Conservation (phyloP, 2,113 vertebrate species). For the Phyllopteryx taeniolatus region DNA sequence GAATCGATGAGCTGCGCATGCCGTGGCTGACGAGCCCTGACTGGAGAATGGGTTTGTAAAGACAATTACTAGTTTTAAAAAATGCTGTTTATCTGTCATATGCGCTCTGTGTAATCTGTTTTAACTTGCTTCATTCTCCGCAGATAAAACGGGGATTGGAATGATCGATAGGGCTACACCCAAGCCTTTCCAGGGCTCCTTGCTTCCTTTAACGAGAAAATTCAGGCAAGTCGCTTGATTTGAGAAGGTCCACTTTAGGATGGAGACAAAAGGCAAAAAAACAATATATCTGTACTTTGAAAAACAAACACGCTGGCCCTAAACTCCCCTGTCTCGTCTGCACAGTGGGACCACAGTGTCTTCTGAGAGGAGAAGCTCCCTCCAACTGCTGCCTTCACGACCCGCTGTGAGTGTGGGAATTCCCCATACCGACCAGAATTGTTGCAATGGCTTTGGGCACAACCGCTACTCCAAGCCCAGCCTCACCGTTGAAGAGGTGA, state of each 20-base stretch:
- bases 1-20: constrained; percentile 75
- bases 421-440: constrained; percentile 25
- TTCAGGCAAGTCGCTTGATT: constrained; percentile 55
- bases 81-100: neutral
- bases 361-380: constrained; percentile 55
- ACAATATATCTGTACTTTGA: neutral
- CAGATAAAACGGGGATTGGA: constrained; percentile 66
- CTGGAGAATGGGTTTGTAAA: constrained; percentile 71
- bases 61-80: neutral
- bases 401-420: constrained; percentile 36
- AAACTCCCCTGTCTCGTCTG: neutral
- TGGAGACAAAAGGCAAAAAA: neutral
- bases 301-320: neutral
- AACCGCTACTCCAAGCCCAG: constrained; percentile 65
- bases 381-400: constrained; percentile 66
- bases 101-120: neutral
- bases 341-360: constrained; percentile 46
- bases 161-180: constrained; percentile 42
- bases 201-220: constrained; percentile 63
- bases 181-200: constrained; percentile 54
- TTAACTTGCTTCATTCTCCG: neutral
- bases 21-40: constrained; percentile 62
- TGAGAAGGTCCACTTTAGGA: neutral
- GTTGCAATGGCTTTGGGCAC: constrained; percentile 40
- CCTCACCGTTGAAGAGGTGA: constrained; percentile 76